phyloP scores from a whole-genome alignment of 2,113 vertebrate genomes.

The Manacus vitellinus region DNA sequence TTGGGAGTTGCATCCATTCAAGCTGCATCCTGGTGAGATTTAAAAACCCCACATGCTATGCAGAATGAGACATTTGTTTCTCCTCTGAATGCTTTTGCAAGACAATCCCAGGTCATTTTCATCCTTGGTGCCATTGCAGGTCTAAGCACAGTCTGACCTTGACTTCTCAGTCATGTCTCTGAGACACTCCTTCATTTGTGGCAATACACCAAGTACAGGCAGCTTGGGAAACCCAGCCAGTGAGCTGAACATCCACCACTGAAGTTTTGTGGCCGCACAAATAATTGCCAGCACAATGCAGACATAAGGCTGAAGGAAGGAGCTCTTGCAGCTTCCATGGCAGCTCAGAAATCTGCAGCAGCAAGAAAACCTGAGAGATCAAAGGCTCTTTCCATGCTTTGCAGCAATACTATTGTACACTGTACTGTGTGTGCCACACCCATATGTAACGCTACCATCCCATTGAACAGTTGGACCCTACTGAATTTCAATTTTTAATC shows the following conservation, averaged over 20 bases:
- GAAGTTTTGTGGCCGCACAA: not conserved
- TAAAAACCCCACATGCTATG: not conserved
- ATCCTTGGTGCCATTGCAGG: not conserved
- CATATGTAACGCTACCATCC: not conserved
- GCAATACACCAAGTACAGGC: not conserved
- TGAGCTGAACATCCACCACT: not conserved
- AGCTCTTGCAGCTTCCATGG: not conserved
- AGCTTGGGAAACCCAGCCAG: not conserved
- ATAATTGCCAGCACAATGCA: not conserved
- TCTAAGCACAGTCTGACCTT: not conserved
- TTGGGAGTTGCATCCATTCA: not conserved
- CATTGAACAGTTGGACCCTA: not conserved
- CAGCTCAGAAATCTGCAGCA: not conserved
- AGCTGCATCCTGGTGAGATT: not conserved
- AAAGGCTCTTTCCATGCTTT: not conserved
- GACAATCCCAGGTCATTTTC: not conserved
- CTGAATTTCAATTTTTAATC: not conserved
- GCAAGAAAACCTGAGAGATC: not conserved
- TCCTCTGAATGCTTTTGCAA: not conserved
- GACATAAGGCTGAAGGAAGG: not conserved
- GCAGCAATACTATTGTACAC: fast-evolving
- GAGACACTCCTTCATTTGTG: not conserved
- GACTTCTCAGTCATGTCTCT: not conserved
- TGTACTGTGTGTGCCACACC: no score
- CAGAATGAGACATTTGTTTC: not conserved